phyloP scores from a whole-genome alignment of 2,888 invertebrate species.

The Malthinus flaveolus region DNA sequence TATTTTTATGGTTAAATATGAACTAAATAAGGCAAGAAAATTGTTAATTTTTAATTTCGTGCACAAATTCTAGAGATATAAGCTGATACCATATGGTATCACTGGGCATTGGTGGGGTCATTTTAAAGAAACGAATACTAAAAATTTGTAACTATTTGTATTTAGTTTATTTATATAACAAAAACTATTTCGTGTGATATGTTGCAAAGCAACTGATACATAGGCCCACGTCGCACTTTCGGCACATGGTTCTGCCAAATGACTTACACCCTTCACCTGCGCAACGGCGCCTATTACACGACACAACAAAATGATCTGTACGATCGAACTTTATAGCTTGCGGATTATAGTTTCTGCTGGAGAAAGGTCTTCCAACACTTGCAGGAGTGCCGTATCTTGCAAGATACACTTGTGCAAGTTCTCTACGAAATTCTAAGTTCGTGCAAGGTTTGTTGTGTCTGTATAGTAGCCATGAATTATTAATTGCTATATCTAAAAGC shows the following conservation, averaged over 20 bases:
- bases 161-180: too few species aligned
- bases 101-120: neutral
- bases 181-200: constrained; percentile 14
- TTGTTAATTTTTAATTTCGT: neutral
- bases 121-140: neutral
- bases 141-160: neutral
- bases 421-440: constrained; percentile 21
- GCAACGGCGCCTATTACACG: constrained; percentile 32
- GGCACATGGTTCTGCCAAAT: constrained; percentile 30
- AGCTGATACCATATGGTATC: neutral
- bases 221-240: constrained; percentile 31
- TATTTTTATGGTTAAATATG: too few species aligned
- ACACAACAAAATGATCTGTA: constrained; percentile 27
- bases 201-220: constrained; percentile 29
- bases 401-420: constrained; percentile 15
- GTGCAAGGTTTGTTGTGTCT: constrained; percentile 9
- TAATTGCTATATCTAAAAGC: constrained; percentile 21
- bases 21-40: neutral
- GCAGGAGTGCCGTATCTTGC: constrained; percentile 16
- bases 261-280: constrained; percentile 30
- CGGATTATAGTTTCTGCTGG: constrained; percentile 22
- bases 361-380: constrained; percentile 19
- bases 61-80: neutral
- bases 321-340: constrained; percentile 30
- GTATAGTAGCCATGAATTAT: constrained; percentile 28